Conservation (phyloP, 2,113 vertebrate species). For the Phalacrocorax brasilianus region DNA sequence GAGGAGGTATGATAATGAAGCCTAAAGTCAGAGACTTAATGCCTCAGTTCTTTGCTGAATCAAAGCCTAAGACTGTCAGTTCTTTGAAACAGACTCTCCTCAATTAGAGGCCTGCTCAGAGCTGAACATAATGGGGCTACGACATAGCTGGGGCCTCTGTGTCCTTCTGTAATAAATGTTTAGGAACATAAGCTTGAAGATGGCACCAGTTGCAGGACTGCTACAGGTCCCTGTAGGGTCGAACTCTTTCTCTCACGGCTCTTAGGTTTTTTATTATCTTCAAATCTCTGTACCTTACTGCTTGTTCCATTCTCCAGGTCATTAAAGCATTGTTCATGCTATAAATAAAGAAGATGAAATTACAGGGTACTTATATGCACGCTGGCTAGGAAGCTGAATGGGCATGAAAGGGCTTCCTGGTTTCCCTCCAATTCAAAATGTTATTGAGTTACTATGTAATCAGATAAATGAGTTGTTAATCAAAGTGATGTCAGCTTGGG, state of each 20-base stretch:
- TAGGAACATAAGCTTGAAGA: background rate
- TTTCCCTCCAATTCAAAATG: constrained; percentile 66
- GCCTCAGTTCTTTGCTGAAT: constrained; percentile 57
- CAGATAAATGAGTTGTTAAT: constrained; percentile 69
- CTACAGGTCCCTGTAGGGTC: background rate
- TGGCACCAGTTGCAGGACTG: background rate
- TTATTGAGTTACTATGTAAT: constrained; percentile 69
- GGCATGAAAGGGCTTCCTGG: constrained; percentile 60
- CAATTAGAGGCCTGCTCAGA: constrained; percentile 51
- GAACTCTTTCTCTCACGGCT: background rate
- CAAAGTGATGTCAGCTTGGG: constrained; percentile 69
- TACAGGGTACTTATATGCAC: constrained; percentile 9
- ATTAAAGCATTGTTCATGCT: constrained; percentile 54
- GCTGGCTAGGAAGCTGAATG: constrained; percentile 56
- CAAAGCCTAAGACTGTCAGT: constrained; percentile 41
- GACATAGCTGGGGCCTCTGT: constrained; percentile 16
- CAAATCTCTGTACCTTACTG: constrained; percentile 17
- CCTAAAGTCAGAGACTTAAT: constrained; percentile 58
- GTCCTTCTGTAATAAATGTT: background rate
- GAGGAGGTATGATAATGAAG: constrained; percentile 63
- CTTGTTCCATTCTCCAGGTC: constrained; percentile 24
- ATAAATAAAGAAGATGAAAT: constrained; percentile 62
- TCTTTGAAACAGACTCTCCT: constrained; percentile 58
- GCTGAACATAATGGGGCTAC: constrained; percentile 18
- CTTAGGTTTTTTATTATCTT: constrained; percentile 32